Base-by-base conservation (phyloP, 2,113 vertebrate genomes). In the Actenoides hombroni region DNA sequence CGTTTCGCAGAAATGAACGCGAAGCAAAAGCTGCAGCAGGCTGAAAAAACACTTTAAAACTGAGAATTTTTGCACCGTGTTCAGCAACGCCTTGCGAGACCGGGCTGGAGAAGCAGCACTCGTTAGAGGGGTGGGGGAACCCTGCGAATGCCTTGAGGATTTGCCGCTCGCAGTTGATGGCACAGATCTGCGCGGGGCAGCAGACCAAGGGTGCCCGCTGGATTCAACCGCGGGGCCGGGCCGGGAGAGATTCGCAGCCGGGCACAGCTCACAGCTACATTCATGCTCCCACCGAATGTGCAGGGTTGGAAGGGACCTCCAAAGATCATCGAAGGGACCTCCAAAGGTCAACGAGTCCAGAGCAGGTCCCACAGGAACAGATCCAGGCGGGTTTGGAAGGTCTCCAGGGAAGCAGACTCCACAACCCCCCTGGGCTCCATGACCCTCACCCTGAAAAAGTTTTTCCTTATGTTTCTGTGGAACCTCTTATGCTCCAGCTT, bases 41-140 rank as follows among this genome's bases (percentile, higher is more conserved):
- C 77, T 91, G 92, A 29, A 49, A 29, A 49, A 83, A 54, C 95
- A 40, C 83, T 88, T 88, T 25, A 13, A 49, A 21, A 59, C 6
- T 1, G 12, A 31, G 42, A 40, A 70, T 35, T 68, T 29, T 14
- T 67, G 39, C 29, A 46, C 8, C 64, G 7, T 15, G 1, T 54
- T 63, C 7, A 87, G 54, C 73, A 86, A 13, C 42, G 33, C 33
- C 54, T 67, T 26, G 53, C 39, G 26, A 42, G 54, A 60, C 56
- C 57, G 24, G 0, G 2, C 2, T 6, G 44, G 39, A 46, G 49
- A 13, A 42, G 53, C 53, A 28, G 19, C 0, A 0, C 16, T 13
- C 19, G 2, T 23, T 56, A 39, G 13, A 83, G 37, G 37, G 18
- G 31, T 40, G 13, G 28, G 16, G 24, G 23, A 64, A n/a, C 10